These are phyloP conservation scores for Siphonodentalium dalli DNA, from an alignment of 2,888 invertebrate genomes.

Conservation along the genomic window DNA sequence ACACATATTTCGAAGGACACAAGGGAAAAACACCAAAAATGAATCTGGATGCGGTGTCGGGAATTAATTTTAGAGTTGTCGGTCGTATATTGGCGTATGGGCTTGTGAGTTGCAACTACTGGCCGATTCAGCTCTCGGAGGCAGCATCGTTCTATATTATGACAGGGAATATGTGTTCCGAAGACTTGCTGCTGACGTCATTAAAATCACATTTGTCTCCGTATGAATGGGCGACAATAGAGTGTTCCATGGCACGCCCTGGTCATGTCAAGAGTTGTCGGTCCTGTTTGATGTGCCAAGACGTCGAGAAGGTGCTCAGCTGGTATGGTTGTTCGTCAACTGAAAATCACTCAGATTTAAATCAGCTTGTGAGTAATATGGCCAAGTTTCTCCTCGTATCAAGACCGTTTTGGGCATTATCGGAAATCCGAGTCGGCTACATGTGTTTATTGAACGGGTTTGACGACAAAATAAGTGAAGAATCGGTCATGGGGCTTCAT, in stretches of 20 bases:
- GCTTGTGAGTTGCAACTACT: slow-evolving; percentile 34
- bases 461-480: slow-evolving; percentile 27
- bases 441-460: slow-evolving; percentile 16
- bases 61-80: slow-evolving; percentile 30
- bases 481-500: slow-evolving; percentile 33
- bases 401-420: slow-evolving; percentile 34
- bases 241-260: slow-evolving; percentile 31
- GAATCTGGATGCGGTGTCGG: slow-evolving; percentile 27
- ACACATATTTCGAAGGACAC: slow-evolving; percentile 34
- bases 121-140: slow-evolving; percentile 34
- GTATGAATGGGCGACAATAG: slow-evolving; percentile 32
- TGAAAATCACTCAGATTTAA: slow-evolving; percentile 28
- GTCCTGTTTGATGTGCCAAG: too few relatives aligned
- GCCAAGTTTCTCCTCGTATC: slow-evolving; percentile 31
- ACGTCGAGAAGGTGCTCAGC: slow-evolving; percentile 31
- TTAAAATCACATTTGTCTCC: slow-evolving; percentile 35
- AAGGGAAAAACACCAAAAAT: slow-evolving; percentile 33
- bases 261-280: too few relatives aligned
- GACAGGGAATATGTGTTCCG: slow-evolving; percentile 32
- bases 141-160: slow-evolving; percentile 32
- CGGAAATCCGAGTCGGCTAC: slow-evolving; percentile 31
- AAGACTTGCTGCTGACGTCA: slow-evolving; percentile 32
- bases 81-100: slow-evolving; percentile 39
- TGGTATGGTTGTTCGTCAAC: slow-evolving; percentile 33
- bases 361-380: slow-evolving; percentile 26